Conservation (phyloP, 2,888 invertebrate genomes). For the Dryocosmus kuriphilus region DNA sequence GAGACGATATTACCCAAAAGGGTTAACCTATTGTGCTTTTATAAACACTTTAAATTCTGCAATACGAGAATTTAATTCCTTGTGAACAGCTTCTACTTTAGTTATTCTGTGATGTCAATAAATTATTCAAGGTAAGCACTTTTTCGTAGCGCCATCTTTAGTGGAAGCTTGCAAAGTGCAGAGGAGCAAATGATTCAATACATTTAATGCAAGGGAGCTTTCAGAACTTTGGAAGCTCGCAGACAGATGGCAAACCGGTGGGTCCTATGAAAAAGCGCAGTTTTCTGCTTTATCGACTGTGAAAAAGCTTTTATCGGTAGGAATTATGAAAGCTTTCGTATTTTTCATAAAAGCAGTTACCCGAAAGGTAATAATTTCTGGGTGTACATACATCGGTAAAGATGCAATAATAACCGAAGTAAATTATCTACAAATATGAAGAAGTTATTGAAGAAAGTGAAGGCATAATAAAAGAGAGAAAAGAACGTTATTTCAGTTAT, state of each 20-base stretch:
- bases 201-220: not conserved
- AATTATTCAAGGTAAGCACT: not conserved
- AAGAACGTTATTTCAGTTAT: not conserved
- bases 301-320: not conserved
- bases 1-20: not conserved
- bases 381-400: not conserved
- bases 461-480: not conserved
- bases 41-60: not conserved
- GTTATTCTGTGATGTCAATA: not conserved
- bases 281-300: not conserved
- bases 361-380: too few species aligned
- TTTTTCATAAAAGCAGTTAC: not conserved
- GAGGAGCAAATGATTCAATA: not conserved
- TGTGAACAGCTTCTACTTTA: not conserved
- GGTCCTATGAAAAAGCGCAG: too few species aligned
- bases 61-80: not conserved
- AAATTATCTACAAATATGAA: not conserved
- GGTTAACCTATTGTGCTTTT: not conserved
- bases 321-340: not conserved
- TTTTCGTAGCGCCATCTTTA: not conserved
- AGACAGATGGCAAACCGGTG: not conserved
- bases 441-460: not conserved
- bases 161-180: not conserved
- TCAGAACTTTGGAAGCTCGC: not conserved
- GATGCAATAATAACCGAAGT: too few species aligned